Evolutionary conservation across 2,797 vertebrate species (phyloP).

Genomic region (Paguma larvata): DNA sequence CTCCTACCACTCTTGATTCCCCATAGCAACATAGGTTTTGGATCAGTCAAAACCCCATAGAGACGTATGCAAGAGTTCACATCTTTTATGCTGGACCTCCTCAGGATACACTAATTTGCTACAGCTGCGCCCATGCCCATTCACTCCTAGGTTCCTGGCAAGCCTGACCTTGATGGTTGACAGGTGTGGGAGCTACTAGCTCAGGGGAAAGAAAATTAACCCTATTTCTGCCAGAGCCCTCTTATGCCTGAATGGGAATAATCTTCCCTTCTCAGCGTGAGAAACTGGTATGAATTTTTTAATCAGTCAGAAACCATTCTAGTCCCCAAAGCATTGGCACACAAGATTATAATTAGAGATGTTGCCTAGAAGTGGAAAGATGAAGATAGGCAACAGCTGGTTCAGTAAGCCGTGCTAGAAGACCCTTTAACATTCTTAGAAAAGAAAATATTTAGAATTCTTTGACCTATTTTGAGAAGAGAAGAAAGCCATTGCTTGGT

Average conservation of each 20-base stretch:
- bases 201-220: constrained; percentile 68
- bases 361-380: background rate
- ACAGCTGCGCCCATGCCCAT: constrained; percentile 81
- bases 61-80: constrained; percentile 67
- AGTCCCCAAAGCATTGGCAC: background rate
- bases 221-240: constrained; percentile 60
- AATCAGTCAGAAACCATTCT: constrained; percentile 45
- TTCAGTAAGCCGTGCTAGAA: background rate
- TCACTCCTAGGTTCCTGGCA: constrained; percentile 79
- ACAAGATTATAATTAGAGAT: background rate
- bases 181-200: constrained; percentile 80
- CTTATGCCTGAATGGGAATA: background rate
- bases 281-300: constrained; percentile 30
- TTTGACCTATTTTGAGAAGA: background rate
- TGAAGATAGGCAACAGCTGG: background rate
- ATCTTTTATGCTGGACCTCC: constrained; percentile 82
- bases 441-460: background rate
- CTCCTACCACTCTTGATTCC: background rate
- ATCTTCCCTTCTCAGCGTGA: background rate
- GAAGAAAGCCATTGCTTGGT: background rate
- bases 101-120: constrained; percentile 82
- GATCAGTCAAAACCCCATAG: constrained; percentile 75
- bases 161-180: constrained; percentile 78
- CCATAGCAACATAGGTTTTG: constrained; percentile 53
- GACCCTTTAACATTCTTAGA: background rate